These are phyloP conservation scores for Mythimna lalbum DNA, from an alignment of 2,888 invertebrate species.

Conservation along the genomic window DNA sequence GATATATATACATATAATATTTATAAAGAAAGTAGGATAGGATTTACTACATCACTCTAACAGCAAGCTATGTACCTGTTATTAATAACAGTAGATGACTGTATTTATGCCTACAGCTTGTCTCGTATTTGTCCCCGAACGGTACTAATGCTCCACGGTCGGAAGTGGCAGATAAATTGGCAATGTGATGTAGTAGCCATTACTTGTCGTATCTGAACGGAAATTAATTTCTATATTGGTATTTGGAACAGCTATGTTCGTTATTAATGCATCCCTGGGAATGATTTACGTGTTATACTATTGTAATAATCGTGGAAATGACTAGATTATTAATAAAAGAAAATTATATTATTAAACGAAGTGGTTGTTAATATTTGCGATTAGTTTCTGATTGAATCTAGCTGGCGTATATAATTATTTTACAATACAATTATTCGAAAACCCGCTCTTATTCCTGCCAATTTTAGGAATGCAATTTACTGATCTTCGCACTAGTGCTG, in stretches of 20 bases:
- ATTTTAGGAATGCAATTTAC: no score
- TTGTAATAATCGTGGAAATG: neutral
- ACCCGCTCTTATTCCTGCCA: no score
- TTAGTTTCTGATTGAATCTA: neutral
- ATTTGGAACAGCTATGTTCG: slow-evolving; percentile 23
- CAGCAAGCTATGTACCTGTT: neutral
- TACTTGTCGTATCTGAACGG: slow-evolving; percentile 23
- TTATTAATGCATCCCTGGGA: slow-evolving; percentile 27
- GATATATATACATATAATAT: neutral
- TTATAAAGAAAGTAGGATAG: neutral
- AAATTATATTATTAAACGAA: neutral
- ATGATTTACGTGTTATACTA: slow-evolving; percentile 6
- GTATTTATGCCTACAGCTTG: slow-evolving; percentile 31
- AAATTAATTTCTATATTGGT: slow-evolving; percentile 45
- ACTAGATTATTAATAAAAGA: neutral
- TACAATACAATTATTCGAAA: no score
- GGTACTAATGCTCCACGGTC: slow-evolving; percentile 24
- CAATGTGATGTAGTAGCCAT: slow-evolving; percentile 28
- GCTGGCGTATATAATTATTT: no score
- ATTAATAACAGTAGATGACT: slow-evolving; percentile 26
- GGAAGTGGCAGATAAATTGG: slow-evolving; percentile 43
- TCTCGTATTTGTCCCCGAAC: slow-evolving; percentile 31
- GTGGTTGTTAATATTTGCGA: neutral
- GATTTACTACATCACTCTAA: neutral
- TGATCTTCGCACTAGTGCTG: no score